These are phyloP conservation scores for Paracentrotus lividus DNA, from an alignment of 53 echinoderm and acorn worm species.

Conservation along the genomic window DNA sequence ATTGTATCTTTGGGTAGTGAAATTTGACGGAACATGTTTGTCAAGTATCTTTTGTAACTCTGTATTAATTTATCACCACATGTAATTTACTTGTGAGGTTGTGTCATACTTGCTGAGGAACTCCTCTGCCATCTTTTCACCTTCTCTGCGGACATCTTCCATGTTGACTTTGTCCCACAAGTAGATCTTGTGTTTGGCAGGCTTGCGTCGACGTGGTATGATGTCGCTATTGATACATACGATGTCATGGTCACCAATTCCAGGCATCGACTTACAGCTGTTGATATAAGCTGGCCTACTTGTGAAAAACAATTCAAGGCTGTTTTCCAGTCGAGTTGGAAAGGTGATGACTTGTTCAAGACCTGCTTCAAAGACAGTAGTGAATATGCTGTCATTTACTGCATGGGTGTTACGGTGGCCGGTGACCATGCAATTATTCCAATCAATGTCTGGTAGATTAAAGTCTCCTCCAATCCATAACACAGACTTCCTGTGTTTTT, in stretches of 20 bases:
- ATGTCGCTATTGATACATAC: background rate
- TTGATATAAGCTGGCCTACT: background rate
- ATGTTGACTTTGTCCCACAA: background rate
- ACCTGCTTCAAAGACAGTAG: background rate
- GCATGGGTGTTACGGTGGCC: background rate
- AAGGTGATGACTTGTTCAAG: background rate
- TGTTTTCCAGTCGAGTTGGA: background rate
- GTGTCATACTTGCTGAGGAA: background rate
- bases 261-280: background rate
- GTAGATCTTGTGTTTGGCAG: too few species aligned
- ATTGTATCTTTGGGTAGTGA: background rate
- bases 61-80: background rate
- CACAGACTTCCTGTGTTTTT: too few species aligned
- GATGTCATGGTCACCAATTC: too few species aligned
- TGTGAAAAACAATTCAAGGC: background rate
- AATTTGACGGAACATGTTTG: too few species aligned
- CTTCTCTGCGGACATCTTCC: background rate
- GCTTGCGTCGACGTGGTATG: too few species aligned
- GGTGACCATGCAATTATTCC: background rate
- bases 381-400: background rate
- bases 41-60: background rate
- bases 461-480: too few species aligned
- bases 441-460: background rate
- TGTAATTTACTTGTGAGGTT: background rate
- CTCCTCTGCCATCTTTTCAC: background rate